phyloP scores from a whole-genome alignment of 2,888 invertebrate genomes.

The Sesia apiformis region DNA sequence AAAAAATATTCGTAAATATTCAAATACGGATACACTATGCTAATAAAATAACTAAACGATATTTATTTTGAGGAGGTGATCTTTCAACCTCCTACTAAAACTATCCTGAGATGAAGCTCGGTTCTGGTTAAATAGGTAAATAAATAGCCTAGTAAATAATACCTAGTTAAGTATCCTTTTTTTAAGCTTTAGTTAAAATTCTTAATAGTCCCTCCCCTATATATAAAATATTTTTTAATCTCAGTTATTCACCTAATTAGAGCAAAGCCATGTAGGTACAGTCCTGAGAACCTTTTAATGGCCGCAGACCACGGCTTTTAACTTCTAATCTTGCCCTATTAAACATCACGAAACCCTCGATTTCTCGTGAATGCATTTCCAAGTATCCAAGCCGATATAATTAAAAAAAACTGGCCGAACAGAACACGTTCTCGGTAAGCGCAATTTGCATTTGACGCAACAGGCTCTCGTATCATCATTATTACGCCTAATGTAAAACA shows the following conservation, averaged over 20 bases:
- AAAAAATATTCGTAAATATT: no score
- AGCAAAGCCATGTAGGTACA: conserved; percentile 26
- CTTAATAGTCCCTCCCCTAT: no score
- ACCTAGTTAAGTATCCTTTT: no score
- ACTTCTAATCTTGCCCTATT: conserved; percentile 72
- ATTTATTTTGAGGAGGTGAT: no score
- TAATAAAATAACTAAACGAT: no score
- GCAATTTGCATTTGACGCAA: conserved; percentile 58
- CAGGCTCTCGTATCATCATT: conserved; percentile 10
- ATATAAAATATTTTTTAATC: conserved; percentile 9
- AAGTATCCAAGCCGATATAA: conserved; percentile 69
- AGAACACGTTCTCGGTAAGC: conserved; percentile 72
- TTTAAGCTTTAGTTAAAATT: no score
- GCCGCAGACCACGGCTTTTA: conserved; percentile 52
- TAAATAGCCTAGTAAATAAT: no score
- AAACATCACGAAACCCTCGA: conserved; percentile 64
- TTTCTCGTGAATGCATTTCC: conserved; percentile 70
- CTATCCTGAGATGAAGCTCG: no score
- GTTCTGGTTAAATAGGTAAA: no score
- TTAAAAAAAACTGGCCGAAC: conserved; percentile 69
- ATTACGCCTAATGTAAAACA: no score
- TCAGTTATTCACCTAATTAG: conserved; percentile 28
- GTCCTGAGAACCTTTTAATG: conserved; percentile 56
- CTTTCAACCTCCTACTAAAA: no score
- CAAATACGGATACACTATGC: no score